Conservation (phyloP, 2,113 vertebrate species). For the Megalops atlanticus region DNA sequence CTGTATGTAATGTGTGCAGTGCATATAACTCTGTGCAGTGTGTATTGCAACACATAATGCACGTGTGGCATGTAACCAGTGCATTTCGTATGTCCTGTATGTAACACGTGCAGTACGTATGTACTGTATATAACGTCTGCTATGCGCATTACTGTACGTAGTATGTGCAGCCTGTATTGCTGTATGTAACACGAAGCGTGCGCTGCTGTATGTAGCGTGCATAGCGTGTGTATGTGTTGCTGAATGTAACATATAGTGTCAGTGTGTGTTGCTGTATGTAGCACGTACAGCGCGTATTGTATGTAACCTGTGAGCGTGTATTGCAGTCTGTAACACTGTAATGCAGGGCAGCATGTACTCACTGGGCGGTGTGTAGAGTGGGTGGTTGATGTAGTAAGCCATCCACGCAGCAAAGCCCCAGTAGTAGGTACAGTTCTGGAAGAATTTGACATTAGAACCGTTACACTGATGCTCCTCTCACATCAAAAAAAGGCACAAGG, state of each 20-base stretch:
- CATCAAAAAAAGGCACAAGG: not conserved
- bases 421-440: constrained; percentile 90
- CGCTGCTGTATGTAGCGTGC: not conserved
- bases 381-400: constrained; percentile 95
- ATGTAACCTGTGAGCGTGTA: constrained; percentile 4
- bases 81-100: no score
- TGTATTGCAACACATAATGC: no score
- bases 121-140: not conserved
- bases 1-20: not conserved
- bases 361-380: constrained; percentile 88
- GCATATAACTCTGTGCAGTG: not conserved
- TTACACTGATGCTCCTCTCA: no score
- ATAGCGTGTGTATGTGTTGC: not conserved
- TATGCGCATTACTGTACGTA: not conserved
- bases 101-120: not conserved
- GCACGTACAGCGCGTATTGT: not conserved
- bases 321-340: no score
- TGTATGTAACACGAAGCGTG: no score
- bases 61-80: no score
- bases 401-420: constrained; percentile 95
- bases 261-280: not conserved
- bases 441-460: constrained; percentile 1
- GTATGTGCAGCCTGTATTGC: not conserved
- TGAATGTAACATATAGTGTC: not conserved
- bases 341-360: constrained; percentile 55